Base-by-base conservation (phyloP, 2,888 invertebrate genomes). In the Periphyllus acericola region DNA sequence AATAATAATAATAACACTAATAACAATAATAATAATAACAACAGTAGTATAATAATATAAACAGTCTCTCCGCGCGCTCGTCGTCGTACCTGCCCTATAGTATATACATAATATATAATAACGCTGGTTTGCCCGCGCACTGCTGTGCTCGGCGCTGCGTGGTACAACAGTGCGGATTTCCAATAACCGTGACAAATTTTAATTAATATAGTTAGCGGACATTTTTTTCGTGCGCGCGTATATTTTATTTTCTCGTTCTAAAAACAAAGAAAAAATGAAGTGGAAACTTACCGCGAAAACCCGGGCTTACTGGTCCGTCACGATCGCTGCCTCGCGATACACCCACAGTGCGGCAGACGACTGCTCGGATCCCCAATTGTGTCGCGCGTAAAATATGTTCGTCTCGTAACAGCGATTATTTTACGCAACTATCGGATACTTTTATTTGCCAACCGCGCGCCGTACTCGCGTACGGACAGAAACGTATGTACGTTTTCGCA, bases 101-200 rank as follows among this genome's bases (percentile, higher is more conserved):
- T 46, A 46, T 46, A 46, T 46, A 46, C 14, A 3, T 36, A 6
- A 36, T 14, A 46, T 46, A 46, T 36, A 36, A 36, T 6, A 46
- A 46, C n/a, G n/a, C n/a, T 46, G 14, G 14, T 46, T 14, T 14
- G 14, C 46, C 40, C 9, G 40, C 25, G 21, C 5, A 8, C 60
- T 46, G 60, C 21, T 60, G 66, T 66, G 66, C 25, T 66, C n/a
- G 66, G 25, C 29, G 25, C 72, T 21, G 29, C 29, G 34, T 34
- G 60, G 40, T 75, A 46, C 11, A 46, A 46, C 9, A 46, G 55
- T 52, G 46, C 80, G 34, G 87, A 81, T 87, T 87, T 87, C 87
- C 87, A 87, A 87, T 87, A 87, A 87, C 87, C 80, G 74, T 81
- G 87, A 87, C 87, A 75, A 87, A 87, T 87, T 80, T 80, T 87